Conservation (phyloP, 64 coral and sea anemone species). For the Pocillopora verrucosa region DNA sequence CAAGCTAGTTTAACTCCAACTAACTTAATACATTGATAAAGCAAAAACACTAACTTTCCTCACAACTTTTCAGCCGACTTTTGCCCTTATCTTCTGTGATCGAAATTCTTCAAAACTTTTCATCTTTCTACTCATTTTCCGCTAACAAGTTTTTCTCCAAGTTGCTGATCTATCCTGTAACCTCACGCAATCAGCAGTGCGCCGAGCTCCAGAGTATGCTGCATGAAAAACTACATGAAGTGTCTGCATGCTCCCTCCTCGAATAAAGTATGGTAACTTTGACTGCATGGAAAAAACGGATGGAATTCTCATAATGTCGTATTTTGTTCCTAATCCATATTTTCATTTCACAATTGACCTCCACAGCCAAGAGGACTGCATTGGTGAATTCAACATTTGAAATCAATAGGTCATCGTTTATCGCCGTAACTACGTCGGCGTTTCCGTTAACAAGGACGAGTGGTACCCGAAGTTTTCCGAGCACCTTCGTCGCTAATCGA, state of each 20-base stretch:
- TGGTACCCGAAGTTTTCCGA: conserved; percentile 1
- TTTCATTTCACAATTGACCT: conserved; percentile 23
- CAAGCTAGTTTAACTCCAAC: too few relatives aligned
- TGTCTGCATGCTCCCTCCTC: conserved; percentile 17
- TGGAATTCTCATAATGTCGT: background rate
- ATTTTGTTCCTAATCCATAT: conserved; percentile 3
- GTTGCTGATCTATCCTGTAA: too few relatives aligned
- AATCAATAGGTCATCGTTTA: conserved; percentile 16
- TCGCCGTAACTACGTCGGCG: conserved; percentile 5
- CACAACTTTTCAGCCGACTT: background rate
- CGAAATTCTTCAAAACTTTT: too few relatives aligned
- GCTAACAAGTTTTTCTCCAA: too few relatives aligned
- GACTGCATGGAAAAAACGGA: background rate
- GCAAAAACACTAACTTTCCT: background rate
- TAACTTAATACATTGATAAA: too few relatives aligned
- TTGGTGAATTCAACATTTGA: conserved; percentile 28
- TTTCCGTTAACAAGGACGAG: conserved; percentile 3
- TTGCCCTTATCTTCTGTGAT: background rate
- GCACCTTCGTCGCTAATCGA: background rate
- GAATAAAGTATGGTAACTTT: background rate
- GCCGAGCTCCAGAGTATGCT: background rate
- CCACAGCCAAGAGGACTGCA: conserved; percentile 40
- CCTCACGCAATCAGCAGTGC: background rate
- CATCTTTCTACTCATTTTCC: too few relatives aligned
- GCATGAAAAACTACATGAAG: conserved; percentile 13